Conservation (phyloP, 2,113 vertebrate genomes). For the Brevimyrus niger region DNA sequence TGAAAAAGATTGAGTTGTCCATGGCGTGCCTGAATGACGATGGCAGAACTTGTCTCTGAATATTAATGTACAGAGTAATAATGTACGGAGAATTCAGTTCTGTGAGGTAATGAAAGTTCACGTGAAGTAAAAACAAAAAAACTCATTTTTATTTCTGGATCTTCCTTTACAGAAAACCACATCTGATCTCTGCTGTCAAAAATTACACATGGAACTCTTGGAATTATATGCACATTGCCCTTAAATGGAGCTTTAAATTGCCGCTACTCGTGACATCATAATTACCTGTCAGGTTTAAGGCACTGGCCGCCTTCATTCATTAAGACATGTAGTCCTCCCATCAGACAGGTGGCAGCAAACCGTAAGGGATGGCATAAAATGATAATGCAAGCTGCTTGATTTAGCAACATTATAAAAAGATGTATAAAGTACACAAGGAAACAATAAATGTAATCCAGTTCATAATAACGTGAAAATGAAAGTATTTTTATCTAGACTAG, state of each 20-base stretch:
- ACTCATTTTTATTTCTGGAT: not conserved
- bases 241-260: slow-evolving; percentile 22
- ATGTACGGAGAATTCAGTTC: not conserved
- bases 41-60: not conserved
- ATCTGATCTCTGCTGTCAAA: slow-evolving; percentile 8
- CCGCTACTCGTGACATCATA: slow-evolving; percentile 30
- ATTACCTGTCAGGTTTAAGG: slow-evolving; percentile 26
- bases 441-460: slow-evolving; percentile 3
- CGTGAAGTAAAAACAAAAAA: not conserved
- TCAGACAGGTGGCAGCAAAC: not conserved
- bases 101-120: not conserved
- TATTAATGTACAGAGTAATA: not conserved
- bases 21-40: not conserved
- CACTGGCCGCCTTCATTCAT: slow-evolving; percentile 21
- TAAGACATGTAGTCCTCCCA: slow-evolving; percentile 30
- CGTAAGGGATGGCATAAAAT: not conserved
- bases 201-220: not conserved
- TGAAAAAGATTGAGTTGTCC: not conserved
- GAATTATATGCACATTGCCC: not conserved
- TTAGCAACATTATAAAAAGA: slow-evolving; percentile 9
- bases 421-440: not conserved
- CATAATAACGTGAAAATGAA: slow-evolving; percentile 9
- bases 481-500: slow-evolving; percentile 29
- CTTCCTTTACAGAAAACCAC: slow-evolving; percentile 14
- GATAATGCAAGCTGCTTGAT: slow-evolving; percentile 18